phyloP scores from a whole-genome alignment of 2,113 vertebrate species.

The Pelvicachromis taeniatus region DNA sequence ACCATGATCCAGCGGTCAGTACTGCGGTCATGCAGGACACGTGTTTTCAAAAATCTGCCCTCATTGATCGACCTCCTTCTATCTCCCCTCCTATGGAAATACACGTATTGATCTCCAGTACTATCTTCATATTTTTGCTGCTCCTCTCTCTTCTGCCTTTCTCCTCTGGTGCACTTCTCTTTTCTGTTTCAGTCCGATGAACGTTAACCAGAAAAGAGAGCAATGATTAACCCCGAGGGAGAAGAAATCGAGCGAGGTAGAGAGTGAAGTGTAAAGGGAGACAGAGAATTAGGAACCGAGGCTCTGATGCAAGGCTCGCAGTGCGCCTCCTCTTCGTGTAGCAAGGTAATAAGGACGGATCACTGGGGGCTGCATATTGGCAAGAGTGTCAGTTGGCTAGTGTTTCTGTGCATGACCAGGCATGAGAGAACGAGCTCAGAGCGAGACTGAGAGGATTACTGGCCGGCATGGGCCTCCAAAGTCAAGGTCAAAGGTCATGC shows the following conservation, averaged over 20 bases:
- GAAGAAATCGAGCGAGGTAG: neutral
- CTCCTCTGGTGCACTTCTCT: neutral
- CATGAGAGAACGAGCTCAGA: conserved; percentile 57
- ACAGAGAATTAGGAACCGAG: neutral
- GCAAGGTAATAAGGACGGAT: neutral
- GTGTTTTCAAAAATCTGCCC: neutral
- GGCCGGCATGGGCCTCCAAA: conserved; percentile 2
- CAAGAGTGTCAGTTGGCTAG: conserved; percentile 23
- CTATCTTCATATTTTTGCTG: neutral
- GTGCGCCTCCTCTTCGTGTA: neutral
- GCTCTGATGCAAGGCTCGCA: neutral
- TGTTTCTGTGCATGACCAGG: conserved; percentile 57
- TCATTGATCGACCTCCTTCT: neutral
- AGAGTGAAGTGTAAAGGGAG: neutral
- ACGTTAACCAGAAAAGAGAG: neutral
- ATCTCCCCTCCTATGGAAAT: neutral
- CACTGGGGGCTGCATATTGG: neutral
- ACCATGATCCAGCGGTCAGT: accelerated
- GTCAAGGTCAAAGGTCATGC: conserved; percentile 45
- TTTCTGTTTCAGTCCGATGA: neutral
- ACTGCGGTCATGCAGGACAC: neutral
- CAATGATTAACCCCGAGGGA: conserved; percentile 1
- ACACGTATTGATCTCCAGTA: neutral
- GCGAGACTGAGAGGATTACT: conserved; percentile 54
- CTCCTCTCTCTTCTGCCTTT: neutral